phyloP scores from a whole-genome alignment of 2,888 invertebrate genomes.

The Dioctria linearis region DNA sequence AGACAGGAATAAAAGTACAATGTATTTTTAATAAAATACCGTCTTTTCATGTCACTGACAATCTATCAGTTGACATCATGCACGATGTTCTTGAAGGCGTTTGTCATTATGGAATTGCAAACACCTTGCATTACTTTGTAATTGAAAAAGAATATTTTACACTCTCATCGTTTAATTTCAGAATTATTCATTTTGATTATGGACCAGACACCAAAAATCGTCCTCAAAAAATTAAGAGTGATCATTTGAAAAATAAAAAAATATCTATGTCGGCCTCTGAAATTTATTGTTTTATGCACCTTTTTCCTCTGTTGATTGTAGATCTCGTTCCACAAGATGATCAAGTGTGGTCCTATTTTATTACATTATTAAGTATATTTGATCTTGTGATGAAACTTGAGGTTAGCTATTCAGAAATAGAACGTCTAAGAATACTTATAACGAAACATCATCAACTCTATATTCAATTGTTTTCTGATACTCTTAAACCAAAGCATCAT shows the following conservation, averaged over 20 bases:
- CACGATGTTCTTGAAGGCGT: conserved; percentile 53
- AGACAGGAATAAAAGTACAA: conserved; percentile 17
- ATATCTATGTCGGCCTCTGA: conserved; percentile 12
- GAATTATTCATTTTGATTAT: conserved; percentile 43
- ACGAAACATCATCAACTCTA: conserved; percentile 26
- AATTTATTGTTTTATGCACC: background rate
- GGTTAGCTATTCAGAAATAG: background rate
- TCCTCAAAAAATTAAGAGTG: conserved; percentile 5
- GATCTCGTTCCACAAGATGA: too few relatives aligned
- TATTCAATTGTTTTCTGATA: conserved; percentile 15
- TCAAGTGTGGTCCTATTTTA: background rate
- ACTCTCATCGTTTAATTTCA: conserved; percentile 39
- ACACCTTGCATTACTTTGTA: conserved; percentile 42
- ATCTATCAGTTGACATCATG: conserved; percentile 51
- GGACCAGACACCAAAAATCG: conserved; percentile 32
- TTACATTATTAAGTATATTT: background rate
- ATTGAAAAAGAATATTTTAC: conserved; percentile 41
- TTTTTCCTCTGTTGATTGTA: too few relatives aligned
- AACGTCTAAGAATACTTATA: background rate
- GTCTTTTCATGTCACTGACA: conserved; percentile 52
- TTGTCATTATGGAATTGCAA: conserved; percentile 36
- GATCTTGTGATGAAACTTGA: background rate
- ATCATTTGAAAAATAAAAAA: conserved; percentile 24
- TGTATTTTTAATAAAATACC: conserved; percentile 49
- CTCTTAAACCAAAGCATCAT: conserved; percentile 49